These are phyloP conservation scores for Upupa epops DNA, from an alignment of 2,113 vertebrate species.

Conservation along the genomic window DNA sequence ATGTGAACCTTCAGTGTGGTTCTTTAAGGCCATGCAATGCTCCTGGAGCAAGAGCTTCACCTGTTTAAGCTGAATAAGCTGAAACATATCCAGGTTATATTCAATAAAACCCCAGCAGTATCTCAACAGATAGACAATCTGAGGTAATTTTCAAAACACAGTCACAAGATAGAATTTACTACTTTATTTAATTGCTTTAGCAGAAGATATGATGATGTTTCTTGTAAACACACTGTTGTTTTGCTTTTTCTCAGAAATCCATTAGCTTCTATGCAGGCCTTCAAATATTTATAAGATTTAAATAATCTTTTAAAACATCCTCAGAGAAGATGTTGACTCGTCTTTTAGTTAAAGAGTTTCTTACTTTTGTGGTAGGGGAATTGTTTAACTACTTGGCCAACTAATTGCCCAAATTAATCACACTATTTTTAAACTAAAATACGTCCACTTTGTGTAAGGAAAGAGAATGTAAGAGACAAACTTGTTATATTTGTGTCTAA, in stretches of 20 bases:
- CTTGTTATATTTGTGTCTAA: neutral
- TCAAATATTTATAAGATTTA: constrained; percentile 51
- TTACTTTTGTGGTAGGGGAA: neutral
- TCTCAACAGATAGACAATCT: neutral
- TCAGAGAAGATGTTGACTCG: neutral
- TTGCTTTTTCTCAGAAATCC: constrained; percentile 27
- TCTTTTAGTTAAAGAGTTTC: neutral
- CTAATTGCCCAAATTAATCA: constrained; percentile 33
- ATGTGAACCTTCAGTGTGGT: accelerated
- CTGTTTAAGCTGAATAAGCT: neutral
- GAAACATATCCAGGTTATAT: neutral
- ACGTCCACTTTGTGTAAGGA: constrained; percentile 1
- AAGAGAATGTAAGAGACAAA: neutral
- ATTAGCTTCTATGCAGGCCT: neutral
- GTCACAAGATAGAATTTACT: neutral
- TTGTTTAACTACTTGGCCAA: neutral
- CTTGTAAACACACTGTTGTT: neutral
- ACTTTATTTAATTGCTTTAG: neutral
- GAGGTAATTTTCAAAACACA: neutral
- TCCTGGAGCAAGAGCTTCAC: neutral
- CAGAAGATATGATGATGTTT: constrained; percentile 10
- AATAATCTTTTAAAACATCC: constrained; percentile 29
- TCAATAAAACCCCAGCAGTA: neutral
- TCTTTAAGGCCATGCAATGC: accelerated
- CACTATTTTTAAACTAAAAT: constrained; percentile 14